phyloP scores from a whole-genome alignment of 2,113 vertebrate species.

The Nothobranchius kuhntae region DNA sequence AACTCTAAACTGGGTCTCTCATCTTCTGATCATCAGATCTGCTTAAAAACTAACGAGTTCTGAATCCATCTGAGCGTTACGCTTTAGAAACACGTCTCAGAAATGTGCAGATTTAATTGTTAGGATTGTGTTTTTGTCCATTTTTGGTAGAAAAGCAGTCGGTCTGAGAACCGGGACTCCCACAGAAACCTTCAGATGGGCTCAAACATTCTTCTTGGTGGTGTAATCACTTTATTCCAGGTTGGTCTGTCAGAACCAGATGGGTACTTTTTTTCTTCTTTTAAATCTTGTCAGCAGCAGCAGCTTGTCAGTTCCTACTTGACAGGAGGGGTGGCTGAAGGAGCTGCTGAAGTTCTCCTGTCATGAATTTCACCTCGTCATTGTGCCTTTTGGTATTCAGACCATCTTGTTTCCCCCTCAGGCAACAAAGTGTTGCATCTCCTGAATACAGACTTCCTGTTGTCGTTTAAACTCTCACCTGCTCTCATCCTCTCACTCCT shows the following conservation, averaged over 20 bases:
- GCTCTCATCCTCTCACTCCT: slow-evolving; percentile 18
- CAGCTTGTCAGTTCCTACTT: neutral
- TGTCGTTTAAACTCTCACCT: slow-evolving; percentile 47
- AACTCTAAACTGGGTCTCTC: neutral
- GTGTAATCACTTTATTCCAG: slow-evolving; percentile 27
- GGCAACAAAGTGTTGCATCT: no score
- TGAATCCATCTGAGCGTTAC: no score
- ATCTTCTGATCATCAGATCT: neutral
- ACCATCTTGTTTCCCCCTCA: neutral
- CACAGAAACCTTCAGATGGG: slow-evolving; percentile 6
- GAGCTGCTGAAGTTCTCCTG: neutral
- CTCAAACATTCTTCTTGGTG: neutral
- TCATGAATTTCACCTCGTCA: neutral
- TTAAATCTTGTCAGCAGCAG: no score
- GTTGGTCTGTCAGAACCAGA: no score
- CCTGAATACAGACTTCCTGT: slow-evolving; percentile 43
- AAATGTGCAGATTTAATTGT: neutral
- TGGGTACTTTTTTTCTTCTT: no score
- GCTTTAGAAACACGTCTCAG: neutral
- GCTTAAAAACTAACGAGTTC: no score
- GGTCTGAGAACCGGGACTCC: neutral
- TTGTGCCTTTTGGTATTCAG: neutral
- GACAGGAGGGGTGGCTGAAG: neutral
- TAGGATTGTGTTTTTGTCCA: neutral
- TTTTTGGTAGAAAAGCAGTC: neutral